A percentile compares a stretch with the other conserved stretches of the same genome.
These are phyloP conservation scores for Tiliacea citrago DNA, from an alignment of 2,888 invertebrate species.

Conservation along the genomic window DNA sequence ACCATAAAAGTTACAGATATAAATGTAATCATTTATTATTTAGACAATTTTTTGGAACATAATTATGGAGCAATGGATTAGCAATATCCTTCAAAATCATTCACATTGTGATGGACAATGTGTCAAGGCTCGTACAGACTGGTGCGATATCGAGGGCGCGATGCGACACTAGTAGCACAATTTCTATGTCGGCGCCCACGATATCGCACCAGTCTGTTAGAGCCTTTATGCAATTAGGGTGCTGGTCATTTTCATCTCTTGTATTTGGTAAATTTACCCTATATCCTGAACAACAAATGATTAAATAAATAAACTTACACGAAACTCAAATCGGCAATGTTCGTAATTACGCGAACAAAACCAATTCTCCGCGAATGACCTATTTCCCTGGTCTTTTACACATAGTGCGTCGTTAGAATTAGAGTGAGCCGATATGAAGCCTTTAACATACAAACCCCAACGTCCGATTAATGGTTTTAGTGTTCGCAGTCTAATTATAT, in stretches of 20 bases:
- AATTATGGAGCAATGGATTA: too few species aligned
- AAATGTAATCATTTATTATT: too few species aligned
- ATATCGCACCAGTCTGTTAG: too few species aligned
- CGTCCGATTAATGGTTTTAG: constrained; percentile 71
- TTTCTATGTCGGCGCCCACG: too few species aligned
- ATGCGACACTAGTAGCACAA: too few species aligned
- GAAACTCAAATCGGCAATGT: constrained; percentile 24
- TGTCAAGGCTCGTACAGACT: too few species aligned
- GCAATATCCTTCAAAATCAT: too few species aligned
- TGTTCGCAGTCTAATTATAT: constrained; percentile 60
- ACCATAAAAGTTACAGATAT: too few species aligned
- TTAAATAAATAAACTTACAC: not conserved
- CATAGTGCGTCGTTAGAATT: constrained; percentile 53
- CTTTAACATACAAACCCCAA: constrained; percentile 67
- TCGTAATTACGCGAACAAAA: constrained; percentile 23
- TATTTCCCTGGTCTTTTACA: constrained; percentile 48
- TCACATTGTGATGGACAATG: too few species aligned
- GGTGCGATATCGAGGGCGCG: too few species aligned
- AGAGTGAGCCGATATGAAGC: constrained; percentile 66
- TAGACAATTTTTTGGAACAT: too few species aligned
- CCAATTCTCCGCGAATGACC: constrained; percentile 33
- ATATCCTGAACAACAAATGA: not conserved
- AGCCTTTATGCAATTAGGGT: too few species aligned
- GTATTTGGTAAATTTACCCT: not conserved
- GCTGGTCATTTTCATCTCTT: not conserved